These are phyloP conservation scores for Ceriagrion tenellum DNA, from an alignment of 2,888 invertebrate genomes.

Conservation along the genomic window DNA sequence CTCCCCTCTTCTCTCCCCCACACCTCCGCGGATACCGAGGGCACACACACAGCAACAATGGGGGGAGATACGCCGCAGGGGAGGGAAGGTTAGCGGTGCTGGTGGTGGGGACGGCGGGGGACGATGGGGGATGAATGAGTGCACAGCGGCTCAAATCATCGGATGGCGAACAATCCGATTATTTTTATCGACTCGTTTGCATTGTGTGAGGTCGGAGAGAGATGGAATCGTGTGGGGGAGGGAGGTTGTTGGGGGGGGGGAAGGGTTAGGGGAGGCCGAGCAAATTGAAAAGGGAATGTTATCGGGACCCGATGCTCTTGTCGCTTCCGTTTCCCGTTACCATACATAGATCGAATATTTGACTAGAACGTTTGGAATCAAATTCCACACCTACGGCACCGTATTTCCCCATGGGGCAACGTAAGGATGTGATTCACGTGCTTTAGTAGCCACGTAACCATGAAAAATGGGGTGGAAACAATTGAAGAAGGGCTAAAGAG, in stretches of 20 bases:
- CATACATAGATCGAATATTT: background rate
- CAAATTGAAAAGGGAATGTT: constrained; percentile 28
- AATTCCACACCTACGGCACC: too few relatives aligned
- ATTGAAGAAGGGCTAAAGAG: too few relatives aligned
- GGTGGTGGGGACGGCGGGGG: background rate
- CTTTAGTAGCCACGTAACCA: too few relatives aligned
- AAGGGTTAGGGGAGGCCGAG: background rate
- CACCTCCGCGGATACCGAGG: too few relatives aligned
- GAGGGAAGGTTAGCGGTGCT: background rate
- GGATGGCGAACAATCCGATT: constrained; percentile 27
- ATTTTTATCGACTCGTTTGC: constrained; percentile 23
- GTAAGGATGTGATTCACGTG: too few relatives aligned
- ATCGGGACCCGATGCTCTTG: background rate
- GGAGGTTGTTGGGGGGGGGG: background rate
- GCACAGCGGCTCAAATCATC: constrained; percentile 26
- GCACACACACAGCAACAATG: background rate
- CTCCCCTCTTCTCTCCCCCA: background rate
- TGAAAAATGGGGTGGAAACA: too few relatives aligned
- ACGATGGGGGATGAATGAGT: background rate
- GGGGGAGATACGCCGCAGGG: background rate
- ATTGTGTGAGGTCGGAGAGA: background rate
- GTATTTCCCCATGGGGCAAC: too few relatives aligned
- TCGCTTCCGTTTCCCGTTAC: background rate
- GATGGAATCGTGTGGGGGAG: too few relatives aligned
- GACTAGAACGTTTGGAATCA: background rate